Evolutionary conservation across 1,140 invertebrate species (phyloP).

Genomic region (Trialeurodes vaporariorum): DNA sequence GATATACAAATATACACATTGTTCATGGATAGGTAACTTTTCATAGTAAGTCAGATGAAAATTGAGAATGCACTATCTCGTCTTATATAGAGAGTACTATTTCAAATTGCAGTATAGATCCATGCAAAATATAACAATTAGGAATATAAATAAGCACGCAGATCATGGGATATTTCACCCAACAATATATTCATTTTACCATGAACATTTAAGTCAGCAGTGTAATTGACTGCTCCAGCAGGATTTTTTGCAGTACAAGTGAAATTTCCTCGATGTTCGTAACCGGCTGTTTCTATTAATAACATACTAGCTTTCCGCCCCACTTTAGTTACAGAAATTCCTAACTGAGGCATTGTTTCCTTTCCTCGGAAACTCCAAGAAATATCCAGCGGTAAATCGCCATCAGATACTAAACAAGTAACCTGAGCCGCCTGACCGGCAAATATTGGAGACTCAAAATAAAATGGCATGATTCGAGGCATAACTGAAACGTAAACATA

Average conservation of each 20-base stretch:
- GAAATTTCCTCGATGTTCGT: constrained; percentile 41
- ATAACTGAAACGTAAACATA: constrained; percentile 29
- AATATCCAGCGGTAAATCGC: constrained; percentile 33
- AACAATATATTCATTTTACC: too few species aligned
- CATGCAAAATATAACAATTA: too few species aligned
- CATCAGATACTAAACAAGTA: constrained; percentile 31
- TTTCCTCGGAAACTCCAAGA: constrained; percentile 29
- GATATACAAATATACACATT: too few species aligned
- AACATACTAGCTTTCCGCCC: constrained; percentile 59
- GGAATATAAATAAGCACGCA: too few species aligned
- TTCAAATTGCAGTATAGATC: too few species aligned
- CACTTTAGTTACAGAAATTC: constrained; percentile 38
- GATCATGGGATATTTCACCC: too few species aligned
- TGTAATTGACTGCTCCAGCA: constrained; percentile 47
- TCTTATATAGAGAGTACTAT: too few species aligned
- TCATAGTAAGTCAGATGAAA: too few species aligned
- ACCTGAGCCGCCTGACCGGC: constrained; percentile 39
- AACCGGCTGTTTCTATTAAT: constrained; percentile 43
- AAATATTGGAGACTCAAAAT: constrained; percentile 24
- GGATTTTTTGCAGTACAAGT: constrained; percentile 45
- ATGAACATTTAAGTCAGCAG: constrained; percentile 46
- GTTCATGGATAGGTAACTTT: too few species aligned
- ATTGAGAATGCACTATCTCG: too few species aligned
- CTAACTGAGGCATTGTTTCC: constrained; percentile 22
- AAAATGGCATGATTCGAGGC: constrained; percentile 38